Percentiles rank a stretch among this genome's conserved stretches.
Conservation (phyloP, 2,797 vertebrate genomes). For the Halcyon leucocephala region DNA sequence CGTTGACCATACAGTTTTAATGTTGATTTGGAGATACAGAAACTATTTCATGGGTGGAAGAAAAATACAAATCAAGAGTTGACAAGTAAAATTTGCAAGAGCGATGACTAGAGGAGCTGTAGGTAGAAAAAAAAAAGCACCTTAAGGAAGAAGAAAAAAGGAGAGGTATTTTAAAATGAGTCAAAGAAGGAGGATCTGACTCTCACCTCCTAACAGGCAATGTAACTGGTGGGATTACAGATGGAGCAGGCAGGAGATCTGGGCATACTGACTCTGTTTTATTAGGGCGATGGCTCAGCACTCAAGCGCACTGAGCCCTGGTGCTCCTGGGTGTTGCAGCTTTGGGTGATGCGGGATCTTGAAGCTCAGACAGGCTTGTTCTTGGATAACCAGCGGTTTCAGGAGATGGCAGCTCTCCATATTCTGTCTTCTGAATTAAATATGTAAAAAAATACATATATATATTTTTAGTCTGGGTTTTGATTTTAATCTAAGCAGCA, state of each 20-base stretch:
- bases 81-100: not conserved
- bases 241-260: not conserved
- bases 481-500: conserved; percentile 27
- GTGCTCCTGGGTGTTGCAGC: not conserved
- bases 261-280: not conserved
- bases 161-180: not conserved
- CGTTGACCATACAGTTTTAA: not conserved
- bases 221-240: not conserved
- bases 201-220: not conserved
- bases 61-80: not conserved
- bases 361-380: not conserved
- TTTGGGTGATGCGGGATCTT: not conserved
- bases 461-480: not conserved
- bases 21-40: not conserved
- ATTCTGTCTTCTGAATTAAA: not conserved
- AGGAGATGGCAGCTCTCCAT: not conserved
- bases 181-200: not conserved
- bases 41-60: not conserved
- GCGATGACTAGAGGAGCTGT: not conserved
- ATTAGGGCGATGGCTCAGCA: not conserved
- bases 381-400: not conserved
- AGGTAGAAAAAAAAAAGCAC: not conserved
- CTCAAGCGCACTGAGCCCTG: not conserved
- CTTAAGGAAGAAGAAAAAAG: not conserved
- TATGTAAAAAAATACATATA: not conserved